These are phyloP conservation scores for Mesocricetus auratus DNA, from an alignment of 2,113 vertebrate genomes.

Conservation along the genomic window DNA sequence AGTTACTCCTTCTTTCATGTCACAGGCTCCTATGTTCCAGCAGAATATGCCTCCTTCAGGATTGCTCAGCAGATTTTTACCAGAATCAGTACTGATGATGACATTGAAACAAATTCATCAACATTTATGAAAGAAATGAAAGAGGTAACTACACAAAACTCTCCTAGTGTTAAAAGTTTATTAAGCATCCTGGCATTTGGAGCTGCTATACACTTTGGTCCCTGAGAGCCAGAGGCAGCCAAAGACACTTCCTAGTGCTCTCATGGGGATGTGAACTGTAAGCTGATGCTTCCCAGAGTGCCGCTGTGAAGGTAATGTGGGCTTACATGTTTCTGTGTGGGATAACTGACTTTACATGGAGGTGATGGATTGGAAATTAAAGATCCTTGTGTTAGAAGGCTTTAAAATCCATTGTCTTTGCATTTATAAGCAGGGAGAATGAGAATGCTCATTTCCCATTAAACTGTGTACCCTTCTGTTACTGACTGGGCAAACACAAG, in stretches of 20 bases:
- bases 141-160: conserved; percentile 82
- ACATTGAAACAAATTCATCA: conserved; percentile 98
- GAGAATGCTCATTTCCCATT: conserved; percentile 25
- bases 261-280: not conserved
- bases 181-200: not conserved
- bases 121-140: conserved; percentile 99
- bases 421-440: not conserved
- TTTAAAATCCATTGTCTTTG: not conserved
- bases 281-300: conserved; percentile 13
- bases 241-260: conserved; percentile 69
- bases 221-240: conserved; percentile 78
- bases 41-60: conserved; percentile 95
- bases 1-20: conserved; percentile 59
- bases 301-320: not conserved
- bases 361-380: conserved; percentile 57
- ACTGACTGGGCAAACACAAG: conserved; percentile 15
- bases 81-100: conserved; percentile 97
- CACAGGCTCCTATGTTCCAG: conserved; percentile 96
- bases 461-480: not conserved
- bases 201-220: conserved; percentile 50
- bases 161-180: conserved; percentile 24
- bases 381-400: not conserved
- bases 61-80: conserved; percentile 97
- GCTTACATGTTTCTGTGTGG: conserved; percentile 33
- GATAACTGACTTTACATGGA: conserved; percentile 30